phyloP scores from a whole-genome alignment of 1,140 invertebrate genomes.

The Theocolax elegans region DNA sequence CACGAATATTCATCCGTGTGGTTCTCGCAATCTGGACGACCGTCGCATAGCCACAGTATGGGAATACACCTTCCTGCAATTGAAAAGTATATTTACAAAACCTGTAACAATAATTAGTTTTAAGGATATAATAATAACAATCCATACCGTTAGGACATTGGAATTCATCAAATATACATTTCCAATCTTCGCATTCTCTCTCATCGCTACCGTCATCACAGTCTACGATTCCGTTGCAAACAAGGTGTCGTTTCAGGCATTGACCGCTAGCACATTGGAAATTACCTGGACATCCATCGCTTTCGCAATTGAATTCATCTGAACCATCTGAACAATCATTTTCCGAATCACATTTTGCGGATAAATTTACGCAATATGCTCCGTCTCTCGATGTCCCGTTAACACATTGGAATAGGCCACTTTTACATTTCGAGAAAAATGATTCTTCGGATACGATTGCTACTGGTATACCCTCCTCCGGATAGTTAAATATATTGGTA shows the following conservation, averaged over 20 bases:
- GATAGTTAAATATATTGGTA: neutral
- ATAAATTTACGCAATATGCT: constrained; percentile 69
- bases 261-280: constrained; percentile 77
- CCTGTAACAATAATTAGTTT: neutral
- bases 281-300: constrained; percentile 71
- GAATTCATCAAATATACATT: constrained; percentile 72
- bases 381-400: constrained; percentile 73
- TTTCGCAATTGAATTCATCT: constrained; percentile 72
- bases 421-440: constrained; percentile 68
- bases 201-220: constrained; percentile 81
- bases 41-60: constrained; percentile 73
- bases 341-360: constrained; percentile 72
- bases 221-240: constrained; percentile 79
- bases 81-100: constrained; percentile 15
- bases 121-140: neutral
- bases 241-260: constrained; percentile 76
- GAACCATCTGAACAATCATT: constrained; percentile 74
- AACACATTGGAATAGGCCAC: constrained; percentile 72
- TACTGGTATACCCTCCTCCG: constrained; percentile 10
- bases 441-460: neutral
- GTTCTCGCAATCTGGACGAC: constrained; percentile 74
- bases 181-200: constrained; percentile 71
- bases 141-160: constrained; percentile 65
- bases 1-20: constrained; percentile 75
- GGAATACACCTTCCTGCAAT: constrained; percentile 69